Base-by-base conservation (phyloP, 2,888 invertebrate species). In the Anthoptus insignis region DNA sequence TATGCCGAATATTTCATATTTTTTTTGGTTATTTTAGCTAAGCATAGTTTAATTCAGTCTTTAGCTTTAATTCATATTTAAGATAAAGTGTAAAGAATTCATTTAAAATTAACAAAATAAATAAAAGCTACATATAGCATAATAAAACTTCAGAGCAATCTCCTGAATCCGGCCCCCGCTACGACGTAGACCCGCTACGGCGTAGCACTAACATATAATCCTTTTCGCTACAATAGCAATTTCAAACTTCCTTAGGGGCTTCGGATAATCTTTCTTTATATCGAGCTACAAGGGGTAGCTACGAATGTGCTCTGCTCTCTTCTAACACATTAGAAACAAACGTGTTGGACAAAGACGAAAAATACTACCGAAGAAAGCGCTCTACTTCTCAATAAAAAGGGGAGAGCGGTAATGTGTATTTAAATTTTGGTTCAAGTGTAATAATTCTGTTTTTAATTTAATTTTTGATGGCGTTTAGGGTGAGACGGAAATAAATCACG, bases 181-280 rank as follows among this genome's bases (percentile, higher is more conserved):
- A 74, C 77, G 75, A 69, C 81, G 88, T 86, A 89, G 88, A 83
- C 80, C 79, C 83, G 80, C 90, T 91, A 91, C 92, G 88, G 76
- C 90, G 93, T 90, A 91, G 91, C 88, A 90, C 89, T 89, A 91
- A 90, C 93, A 87, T 93, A 93, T 93, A 94, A 94, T 93, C 93
- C 93, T 93, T 93, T 93, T 93, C 90, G 93, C 92, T 93, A 93
- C 93, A 93, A 94, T 91, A 93, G 93, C 93, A 93, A 94, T 94
- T 93, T 91, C 93, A 91, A 93, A 94, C 93, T 93, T 93, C 93
- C 93, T 93, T 92, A 91, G 93, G 93, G 93, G 91, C 93, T 91
- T 89, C 84, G 90, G 91, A 93, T 93, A 93, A 93, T 93, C 94
- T 93, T 93, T 93, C 93, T 93, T 93, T 93, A 93, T 93, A 93